These are phyloP conservation scores for Polydrusus cervinus DNA, from an alignment of 2,888 invertebrate species.

Conservation along the genomic window DNA sequence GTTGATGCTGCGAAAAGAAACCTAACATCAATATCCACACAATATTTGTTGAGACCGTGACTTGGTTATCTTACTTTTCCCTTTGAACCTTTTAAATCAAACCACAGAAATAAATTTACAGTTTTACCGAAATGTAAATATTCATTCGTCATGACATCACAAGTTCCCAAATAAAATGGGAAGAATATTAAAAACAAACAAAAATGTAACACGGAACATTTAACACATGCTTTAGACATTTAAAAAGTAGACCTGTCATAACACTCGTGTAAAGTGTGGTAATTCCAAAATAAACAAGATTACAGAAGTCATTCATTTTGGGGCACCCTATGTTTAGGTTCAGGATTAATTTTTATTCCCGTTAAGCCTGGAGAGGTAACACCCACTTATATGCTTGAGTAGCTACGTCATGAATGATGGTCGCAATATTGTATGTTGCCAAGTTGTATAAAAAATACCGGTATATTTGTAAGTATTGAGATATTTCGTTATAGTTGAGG, in stretches of 20 bases:
- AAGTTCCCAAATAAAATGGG: neutral
- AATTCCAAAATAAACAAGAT: constrained; percentile 61
- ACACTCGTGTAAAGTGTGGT: constrained; percentile 55
- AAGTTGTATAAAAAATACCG: no score
- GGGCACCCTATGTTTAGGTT: constrained; percentile 59
- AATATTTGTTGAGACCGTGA: no score
- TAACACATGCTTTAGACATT: constrained; percentile 49
- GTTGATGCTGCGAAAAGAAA: no score
- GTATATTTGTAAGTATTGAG: no score
- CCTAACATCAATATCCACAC: no score
- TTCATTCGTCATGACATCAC: no score
- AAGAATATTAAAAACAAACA: constrained; percentile 2
- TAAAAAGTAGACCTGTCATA: constrained; percentile 54
- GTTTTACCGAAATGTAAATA: neutral
- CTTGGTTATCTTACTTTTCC: no score
- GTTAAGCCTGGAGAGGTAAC: constrained; percentile 36
- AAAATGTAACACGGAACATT: constrained; percentile 50
- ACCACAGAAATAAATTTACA: no score
- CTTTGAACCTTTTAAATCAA: no score
- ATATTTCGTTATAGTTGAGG: no score
- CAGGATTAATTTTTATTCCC: constrained; percentile 58
- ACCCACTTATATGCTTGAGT: constrained; percentile 27
- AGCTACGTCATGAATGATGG: no score
- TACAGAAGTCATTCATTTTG: constrained; percentile 56
- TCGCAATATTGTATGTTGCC: no score